Percentiles rank a stretch among this genome's conserved stretches.
These are phyloP conservation scores for Phacellophora camtschatica DNA, from an alignment of 30 jellyfish, hydroid and myxozoan species.

Conservation along the genomic window DNA sequence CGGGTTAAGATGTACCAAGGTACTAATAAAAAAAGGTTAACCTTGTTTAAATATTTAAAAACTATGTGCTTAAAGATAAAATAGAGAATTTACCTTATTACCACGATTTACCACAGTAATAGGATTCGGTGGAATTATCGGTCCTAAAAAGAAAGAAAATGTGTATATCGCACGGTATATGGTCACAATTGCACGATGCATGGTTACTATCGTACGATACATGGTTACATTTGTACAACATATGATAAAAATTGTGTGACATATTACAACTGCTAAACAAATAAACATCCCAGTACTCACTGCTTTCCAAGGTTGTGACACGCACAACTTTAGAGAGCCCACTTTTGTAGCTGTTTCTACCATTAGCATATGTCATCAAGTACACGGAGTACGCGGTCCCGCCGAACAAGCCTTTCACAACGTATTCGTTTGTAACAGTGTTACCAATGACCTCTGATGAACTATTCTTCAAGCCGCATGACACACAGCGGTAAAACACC, in stretches of 20 bases:
- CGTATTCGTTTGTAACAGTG: not conserved
- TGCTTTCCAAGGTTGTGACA: constrained; percentile 19
- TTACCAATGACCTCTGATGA: constrained; percentile 1
- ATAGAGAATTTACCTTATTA: constrained; percentile 17
- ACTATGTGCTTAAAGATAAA: no score
- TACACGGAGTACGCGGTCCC: constrained; percentile 24
- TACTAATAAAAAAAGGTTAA: no score
- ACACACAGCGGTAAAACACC: constrained; percentile 14
- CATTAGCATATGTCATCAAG: constrained; percentile 8
- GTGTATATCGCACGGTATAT: not conserved
- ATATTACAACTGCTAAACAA: no score
- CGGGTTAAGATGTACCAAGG: no score
- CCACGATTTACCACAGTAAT: constrained; percentile 47
- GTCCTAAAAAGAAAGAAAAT: constrained; percentile 16
- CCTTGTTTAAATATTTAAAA: no score
- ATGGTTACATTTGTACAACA: no score
- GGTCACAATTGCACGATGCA: no score
- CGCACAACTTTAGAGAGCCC: not conserved
- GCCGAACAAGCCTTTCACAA: not conserved
- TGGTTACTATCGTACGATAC: no score
- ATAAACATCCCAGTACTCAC: no score
- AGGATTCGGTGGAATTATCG: constrained; percentile 50
- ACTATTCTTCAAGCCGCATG: no score
- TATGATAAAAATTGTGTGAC: no score
- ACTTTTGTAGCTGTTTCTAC: not conserved